These are phyloP conservation scores for Catostylus mosaicus DNA, from an alignment of 30 jellyfish, hydroid and myxozoan genomes.

Conservation along the genomic window DNA sequence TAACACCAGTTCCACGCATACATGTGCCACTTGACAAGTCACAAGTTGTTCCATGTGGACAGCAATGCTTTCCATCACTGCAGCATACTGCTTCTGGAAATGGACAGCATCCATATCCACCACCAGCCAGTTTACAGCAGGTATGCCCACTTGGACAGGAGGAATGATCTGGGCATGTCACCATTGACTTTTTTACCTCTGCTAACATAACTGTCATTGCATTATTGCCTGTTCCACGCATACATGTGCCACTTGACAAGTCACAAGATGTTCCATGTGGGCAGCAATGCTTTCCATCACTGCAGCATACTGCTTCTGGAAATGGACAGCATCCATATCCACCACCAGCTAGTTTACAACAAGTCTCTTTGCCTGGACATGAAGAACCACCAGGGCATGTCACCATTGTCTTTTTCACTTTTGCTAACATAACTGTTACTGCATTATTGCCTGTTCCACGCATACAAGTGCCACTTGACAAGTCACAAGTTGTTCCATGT, in stretches of 20 bases:
- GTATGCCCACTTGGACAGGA: constrained; percentile 50
- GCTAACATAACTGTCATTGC: constrained; percentile 31
- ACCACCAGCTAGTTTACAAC: too few relatives aligned
- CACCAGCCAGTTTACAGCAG: constrained; percentile 40
- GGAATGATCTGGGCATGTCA: constrained; percentile 11
- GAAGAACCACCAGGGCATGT: too few relatives aligned
- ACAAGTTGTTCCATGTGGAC: constrained; percentile 54
- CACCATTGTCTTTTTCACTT: too few relatives aligned
- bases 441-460: too few relatives aligned
- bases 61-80: constrained; percentile 60
- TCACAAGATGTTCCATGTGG: too few relatives aligned
- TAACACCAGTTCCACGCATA: neutral
- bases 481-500: constrained; percentile 32
- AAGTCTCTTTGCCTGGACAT: too few relatives aligned
- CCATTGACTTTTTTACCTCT: neutral
- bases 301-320: too few relatives aligned
- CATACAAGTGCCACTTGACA: constrained; percentile 1
- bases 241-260: too few relatives aligned
- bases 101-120: constrained; percentile 61
- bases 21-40: neutral
- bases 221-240: constrained; percentile 37
- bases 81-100: constrained; percentile 62
- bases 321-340: neutral
- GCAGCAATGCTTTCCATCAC: too few relatives aligned
- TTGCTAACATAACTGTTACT: too few relatives aligned